phyloP scores from a whole-genome alignment of 2,888 invertebrate genomes.

The Frankliniella fusca region DNA sequence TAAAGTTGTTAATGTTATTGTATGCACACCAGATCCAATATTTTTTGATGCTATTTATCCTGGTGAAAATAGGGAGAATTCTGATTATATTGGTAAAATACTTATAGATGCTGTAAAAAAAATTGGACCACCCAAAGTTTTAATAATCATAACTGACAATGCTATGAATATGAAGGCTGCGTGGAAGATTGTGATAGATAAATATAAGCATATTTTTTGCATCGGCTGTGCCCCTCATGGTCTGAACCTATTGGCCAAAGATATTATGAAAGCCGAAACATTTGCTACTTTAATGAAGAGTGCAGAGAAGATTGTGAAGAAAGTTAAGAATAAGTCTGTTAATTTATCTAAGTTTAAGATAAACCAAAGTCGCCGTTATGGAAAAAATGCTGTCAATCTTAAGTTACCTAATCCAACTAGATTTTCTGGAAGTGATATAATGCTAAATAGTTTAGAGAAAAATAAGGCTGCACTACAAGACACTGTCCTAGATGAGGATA shows the following conservation, averaged over 20 bases:
- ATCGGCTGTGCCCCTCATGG: neutral
- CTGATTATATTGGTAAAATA: neutral
- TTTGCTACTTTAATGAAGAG: neutral
- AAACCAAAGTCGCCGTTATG: neutral
- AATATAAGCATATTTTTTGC: neutral
- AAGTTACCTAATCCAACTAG: neutral
- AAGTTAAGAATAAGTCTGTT: neutral
- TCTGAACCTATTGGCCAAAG: neutral
- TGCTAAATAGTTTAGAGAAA: neutral
- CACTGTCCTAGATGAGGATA: neutral
- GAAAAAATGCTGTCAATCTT: neutral
- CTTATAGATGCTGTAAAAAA: neutral
- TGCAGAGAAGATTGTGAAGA: neutral
- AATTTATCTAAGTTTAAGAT: neutral
- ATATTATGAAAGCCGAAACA: neutral
- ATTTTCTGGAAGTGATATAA: neutral
- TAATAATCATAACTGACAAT: neutral
- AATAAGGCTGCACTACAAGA: neutral
- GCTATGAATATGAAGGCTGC: constrained; percentile 14
- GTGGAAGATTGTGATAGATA: neutral
- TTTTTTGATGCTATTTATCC: neutral
- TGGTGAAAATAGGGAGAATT: constrained; percentile 1
- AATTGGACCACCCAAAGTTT: neutral
- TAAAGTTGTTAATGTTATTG: neutral
- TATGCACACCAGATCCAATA: constrained; percentile 4